Conservation (phyloP, 2,888 invertebrate species). For the Hyppa rectilinea region DNA sequence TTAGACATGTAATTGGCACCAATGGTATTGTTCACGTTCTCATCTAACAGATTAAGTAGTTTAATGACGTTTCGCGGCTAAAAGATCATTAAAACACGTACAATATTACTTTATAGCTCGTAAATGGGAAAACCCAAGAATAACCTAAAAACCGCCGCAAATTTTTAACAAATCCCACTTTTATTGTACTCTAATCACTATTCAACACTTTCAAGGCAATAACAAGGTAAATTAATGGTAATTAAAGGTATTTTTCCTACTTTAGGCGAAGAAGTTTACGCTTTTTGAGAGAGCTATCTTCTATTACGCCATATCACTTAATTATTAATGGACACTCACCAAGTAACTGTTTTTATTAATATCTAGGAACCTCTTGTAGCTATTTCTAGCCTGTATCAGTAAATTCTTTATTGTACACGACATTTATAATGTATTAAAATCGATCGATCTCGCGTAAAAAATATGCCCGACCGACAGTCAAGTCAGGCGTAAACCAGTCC, state of each 20-base stretch:
- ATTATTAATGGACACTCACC: constrained; percentile 76
- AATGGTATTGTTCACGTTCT: background rate
- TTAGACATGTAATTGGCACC: background rate
- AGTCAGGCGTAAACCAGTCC: too few relatives aligned
- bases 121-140: constrained; percentile 2
- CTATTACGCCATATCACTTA: constrained; percentile 9
- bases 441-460: constrained; percentile 38
- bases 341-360: constrained; percentile 74
- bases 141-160: constrained; percentile 26
- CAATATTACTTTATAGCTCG: background rate
- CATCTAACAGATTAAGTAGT: background rate
- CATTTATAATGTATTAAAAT: constrained; percentile 72
- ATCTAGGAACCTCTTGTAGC: constrained; percentile 76
- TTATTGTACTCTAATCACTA: constrained; percentile 22
- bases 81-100: background rate
- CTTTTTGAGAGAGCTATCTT: background rate
- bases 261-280: background rate
- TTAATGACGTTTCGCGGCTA: background rate
- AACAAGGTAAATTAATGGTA: constrained; percentile 29
- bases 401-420: constrained; percentile 81
- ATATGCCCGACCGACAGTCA: constrained; percentile 20
- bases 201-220: constrained; percentile 27
- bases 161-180: constrained; percentile 5
- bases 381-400: constrained; percentile 76
- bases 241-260: constrained; percentile 35